Percentiles rank a stretch among this genome's conserved stretches.
These are phyloP conservation scores for Gastracanthus pulcherrimus DNA, from an alignment of 2,888 invertebrate genomes.

Conservation along the genomic window DNA sequence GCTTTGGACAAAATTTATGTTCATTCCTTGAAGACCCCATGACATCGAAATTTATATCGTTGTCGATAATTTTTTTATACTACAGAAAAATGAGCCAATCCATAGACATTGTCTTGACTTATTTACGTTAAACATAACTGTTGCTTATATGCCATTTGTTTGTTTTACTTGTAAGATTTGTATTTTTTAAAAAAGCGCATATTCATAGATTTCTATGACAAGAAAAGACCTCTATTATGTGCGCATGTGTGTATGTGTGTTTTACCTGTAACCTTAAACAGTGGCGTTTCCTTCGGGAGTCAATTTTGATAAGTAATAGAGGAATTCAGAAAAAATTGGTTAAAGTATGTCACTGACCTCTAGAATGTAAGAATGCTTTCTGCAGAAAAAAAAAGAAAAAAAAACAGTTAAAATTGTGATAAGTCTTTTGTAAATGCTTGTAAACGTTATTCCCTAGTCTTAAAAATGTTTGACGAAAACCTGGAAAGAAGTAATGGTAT, in stretches of 20 bases:
- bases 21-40: conserved; percentile 32
- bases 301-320: conserved; percentile 33
- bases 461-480: conserved; percentile 67
- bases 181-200: conserved; percentile 51
- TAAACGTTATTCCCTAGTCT: conserved; percentile 71
- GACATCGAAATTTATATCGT: conserved; percentile 43
- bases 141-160: conserved; percentile 50
- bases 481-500: conserved; percentile 58
- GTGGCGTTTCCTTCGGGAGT: conserved; percentile 47
- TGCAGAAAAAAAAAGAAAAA: conserved; percentile 49
- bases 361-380: conserved; percentile 53
- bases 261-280: conserved; percentile 52
- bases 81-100: conserved; percentile 29
- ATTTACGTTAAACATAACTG: conserved; percentile 37
- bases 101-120: conserved; percentile 40
- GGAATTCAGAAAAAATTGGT: conserved; percentile 13
- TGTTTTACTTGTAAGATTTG: conserved; percentile 53
- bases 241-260: conserved; percentile 53
- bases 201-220: conserved; percentile 8
- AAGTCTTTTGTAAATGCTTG: conserved; percentile 78
- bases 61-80: conserved; percentile 4
- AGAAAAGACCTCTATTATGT: conserved; percentile 27
- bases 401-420: conserved; percentile 75
- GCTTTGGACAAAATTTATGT: conserved; percentile 26
- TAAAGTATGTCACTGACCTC: conserved; percentile 35